Conservation (phyloP, 2,113 vertebrate species). For the Cyprinus carpio region DNA sequence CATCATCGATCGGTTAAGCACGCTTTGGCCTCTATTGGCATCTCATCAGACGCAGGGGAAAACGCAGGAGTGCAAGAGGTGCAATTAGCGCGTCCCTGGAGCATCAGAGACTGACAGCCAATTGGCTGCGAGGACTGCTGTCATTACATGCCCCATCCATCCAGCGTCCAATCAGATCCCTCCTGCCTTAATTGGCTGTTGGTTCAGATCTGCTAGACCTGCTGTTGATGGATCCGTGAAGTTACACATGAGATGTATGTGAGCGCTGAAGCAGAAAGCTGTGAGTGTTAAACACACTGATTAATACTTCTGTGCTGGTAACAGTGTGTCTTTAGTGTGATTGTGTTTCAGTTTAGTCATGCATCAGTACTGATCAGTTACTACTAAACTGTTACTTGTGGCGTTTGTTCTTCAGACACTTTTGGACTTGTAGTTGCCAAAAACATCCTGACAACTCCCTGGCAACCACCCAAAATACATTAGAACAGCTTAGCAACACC, state of each 20-base stretch:
- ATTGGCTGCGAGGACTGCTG: slow-evolving; percentile 50
- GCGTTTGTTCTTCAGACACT: background rate
- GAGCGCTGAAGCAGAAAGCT: slow-evolving; percentile 55
- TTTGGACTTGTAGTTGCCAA: background rate
- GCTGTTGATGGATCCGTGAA: slow-evolving; percentile 64
- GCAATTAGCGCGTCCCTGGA: slow-evolving; percentile 75
- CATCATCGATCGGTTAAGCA: slow-evolving; percentile 73
- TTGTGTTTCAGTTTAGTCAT: background rate
- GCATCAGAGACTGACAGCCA: slow-evolving; percentile 69
- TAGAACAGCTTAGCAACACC: background rate
- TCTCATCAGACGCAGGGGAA: slow-evolving; percentile 66
- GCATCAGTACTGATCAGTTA: background rate
- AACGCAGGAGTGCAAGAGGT: slow-evolving; percentile 68
- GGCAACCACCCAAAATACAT: background rate
- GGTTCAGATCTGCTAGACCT: slow-evolving; percentile 63
- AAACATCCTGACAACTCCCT: background rate
- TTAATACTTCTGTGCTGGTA: background rate
- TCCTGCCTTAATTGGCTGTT: slow-evolving; percentile 75
- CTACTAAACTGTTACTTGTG: background rate
- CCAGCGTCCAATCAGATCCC: slow-evolving; percentile 64
- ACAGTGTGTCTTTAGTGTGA: background rate
- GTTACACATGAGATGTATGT: slow-evolving; percentile 59
- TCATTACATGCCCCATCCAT: slow-evolving; percentile 72
- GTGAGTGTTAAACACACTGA: background rate
- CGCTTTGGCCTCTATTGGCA: slow-evolving; percentile 70